Evolutionary conservation across 2,888 invertebrate species (phyloP), one percentile per base, ranked within the genome.

Genomic region (Dasypolia templi): DNA sequence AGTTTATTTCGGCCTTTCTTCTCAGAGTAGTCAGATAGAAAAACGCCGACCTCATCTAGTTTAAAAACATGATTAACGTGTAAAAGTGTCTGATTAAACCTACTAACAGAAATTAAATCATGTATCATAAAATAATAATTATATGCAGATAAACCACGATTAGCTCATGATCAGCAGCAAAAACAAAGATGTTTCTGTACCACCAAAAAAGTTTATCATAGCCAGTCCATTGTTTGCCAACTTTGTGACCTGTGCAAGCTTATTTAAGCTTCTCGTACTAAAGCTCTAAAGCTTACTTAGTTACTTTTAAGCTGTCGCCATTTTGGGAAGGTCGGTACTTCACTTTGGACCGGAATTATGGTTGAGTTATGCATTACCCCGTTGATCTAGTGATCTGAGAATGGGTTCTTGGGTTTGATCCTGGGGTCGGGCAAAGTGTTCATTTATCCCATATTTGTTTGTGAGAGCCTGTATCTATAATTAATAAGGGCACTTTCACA

Each of bases 291-390:
- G 81, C 81, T 81, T 68, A 81, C 82, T 81, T 77, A 86, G 84
- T 86, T 84, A 84, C 82, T 79, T 86, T 83, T 77, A 79, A 76
- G 79, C 63, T 77, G 74, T 79, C 82, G 76, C 79, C 76, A 75
- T 80, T 72, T 72, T 53, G 32, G 69, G 39, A 44, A n/a, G 62
- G 66, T 46, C 49, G 69, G 55, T 58, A 61, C 64, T 69, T 66
- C 42, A 53, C 19, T 68, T 69, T 35, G 19, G 35, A 5, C n/a
- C 22, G 39, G 73, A 71, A 62, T 66, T 77, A 55, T 77, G 55
- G 51, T 58, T 35, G 29, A 72, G 42, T 62, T 66, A 77, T 77
- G 66, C 51, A 78, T 66, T 61, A 49, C 26, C 22, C 26, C 17
- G 53, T 76, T 68, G 75, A 76, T 67, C 66, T 76, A 46, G 44